Evolutionary conservation across 2,113 vertebrate species (phyloP).

Genomic region (Pedionomus torquatus): DNA sequence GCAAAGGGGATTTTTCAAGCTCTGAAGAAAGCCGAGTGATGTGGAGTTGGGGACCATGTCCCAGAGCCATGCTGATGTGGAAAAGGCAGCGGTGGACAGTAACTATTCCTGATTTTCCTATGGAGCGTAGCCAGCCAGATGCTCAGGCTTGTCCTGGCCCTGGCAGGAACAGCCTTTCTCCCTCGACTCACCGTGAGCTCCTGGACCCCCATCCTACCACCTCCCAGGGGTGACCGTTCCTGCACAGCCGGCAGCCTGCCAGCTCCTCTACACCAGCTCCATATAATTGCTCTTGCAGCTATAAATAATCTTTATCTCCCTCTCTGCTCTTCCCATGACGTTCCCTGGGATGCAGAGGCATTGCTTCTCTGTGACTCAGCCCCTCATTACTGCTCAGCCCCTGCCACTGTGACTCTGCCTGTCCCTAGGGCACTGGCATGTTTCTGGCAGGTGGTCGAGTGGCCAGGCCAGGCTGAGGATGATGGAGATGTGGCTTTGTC

Average conservation of each 20-base stretch:
- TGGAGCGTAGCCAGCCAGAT: rapidly evolving
- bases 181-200: rapidly evolving
- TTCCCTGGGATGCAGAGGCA: background rate
- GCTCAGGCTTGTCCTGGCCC: rapidly evolving
- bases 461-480: background rate
- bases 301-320: slow-evolving; percentile 3
- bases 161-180: background rate
- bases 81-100: background rate
- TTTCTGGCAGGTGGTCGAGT: background rate
- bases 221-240: background rate
- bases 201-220: background rate
- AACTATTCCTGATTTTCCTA: background rate
- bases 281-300: background rate
- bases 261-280: background rate
- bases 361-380: background rate
- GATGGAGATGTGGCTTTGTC: background rate
- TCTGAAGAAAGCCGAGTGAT: background rate
- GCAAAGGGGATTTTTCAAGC: background rate
- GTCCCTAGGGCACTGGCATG: background rate
- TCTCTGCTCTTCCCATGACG: background rate
- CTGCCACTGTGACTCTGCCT: background rate
- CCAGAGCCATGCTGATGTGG: background rate
- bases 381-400: background rate
- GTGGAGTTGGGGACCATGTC: background rate
- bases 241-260: background rate